A percentile compares a stretch with the other conserved stretches of the same genome.
phyloP scores from a whole-genome alignment of 2,797 vertebrate species.

The Otolemur crassicaudatus region DNA sequence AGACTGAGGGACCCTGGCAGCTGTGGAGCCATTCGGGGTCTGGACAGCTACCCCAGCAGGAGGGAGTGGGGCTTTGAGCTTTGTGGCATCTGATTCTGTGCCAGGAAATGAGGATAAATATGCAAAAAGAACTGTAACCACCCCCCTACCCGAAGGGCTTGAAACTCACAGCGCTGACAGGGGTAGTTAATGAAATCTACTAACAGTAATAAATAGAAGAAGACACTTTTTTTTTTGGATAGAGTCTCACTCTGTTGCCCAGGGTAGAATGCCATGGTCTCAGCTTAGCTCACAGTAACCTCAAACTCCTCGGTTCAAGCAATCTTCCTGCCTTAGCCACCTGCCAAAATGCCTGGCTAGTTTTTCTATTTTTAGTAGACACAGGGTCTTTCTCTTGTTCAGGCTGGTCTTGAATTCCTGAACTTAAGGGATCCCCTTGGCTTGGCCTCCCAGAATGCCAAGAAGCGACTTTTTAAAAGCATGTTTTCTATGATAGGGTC shows the following conservation, averaged over 20 bases:
- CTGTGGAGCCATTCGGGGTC: not conserved
- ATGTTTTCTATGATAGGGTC: not conserved
- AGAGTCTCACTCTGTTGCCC: too few species aligned
- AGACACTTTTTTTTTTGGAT: not conserved
- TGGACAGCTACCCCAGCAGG: not conserved
- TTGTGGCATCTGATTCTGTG: not conserved
- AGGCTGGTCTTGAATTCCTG: too few species aligned
- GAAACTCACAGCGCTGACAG: not conserved
- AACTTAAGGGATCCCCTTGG: too few species aligned
- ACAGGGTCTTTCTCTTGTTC: too few species aligned
- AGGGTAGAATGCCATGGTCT: too few species aligned
- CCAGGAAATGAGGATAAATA: not conserved
- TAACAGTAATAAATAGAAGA: not conserved
- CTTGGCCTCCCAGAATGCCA: too few species aligned
- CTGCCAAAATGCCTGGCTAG: too few species aligned
- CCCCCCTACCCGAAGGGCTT: not conserved
- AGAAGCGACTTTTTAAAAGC: not conserved
- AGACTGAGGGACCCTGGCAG: constrained; percentile 51
- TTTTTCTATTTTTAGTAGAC: too few species aligned
- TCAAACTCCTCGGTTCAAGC: too few species aligned
- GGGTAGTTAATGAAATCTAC: not conserved
- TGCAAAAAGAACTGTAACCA: not conserved
- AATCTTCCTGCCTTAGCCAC: too few species aligned
- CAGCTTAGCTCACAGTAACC: too few species aligned
- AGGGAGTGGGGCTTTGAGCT: not conserved